Percentiles rank a stretch among this genome's conserved stretches.
phyloP scores from a whole-genome alignment of 2,113 vertebrate species.

The Myiopsitta monachus region DNA sequence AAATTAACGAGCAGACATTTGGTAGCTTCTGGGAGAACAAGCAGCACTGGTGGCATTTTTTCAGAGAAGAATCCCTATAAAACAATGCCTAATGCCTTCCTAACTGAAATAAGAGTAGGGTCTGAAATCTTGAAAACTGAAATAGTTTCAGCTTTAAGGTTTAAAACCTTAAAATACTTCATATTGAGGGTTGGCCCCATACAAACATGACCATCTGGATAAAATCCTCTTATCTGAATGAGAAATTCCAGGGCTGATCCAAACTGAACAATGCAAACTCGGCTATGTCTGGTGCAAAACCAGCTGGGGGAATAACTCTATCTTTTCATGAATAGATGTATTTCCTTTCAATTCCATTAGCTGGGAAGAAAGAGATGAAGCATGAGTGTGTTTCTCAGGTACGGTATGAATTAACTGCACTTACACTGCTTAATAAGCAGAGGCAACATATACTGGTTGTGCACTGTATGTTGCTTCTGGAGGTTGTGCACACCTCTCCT shows the following conservation, averaged over 20 bases:
- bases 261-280: not conserved
- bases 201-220: not conserved
- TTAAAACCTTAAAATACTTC: not conserved
- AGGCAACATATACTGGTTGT: not conserved
- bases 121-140: not conserved
- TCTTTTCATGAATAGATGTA: not conserved
- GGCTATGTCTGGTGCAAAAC: not conserved
- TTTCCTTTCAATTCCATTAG: not conserved
- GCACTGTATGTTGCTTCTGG: not conserved
- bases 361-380: not conserved
- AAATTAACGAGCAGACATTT: conserved; percentile 31
- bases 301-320: not conserved
- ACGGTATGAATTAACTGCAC: not conserved
- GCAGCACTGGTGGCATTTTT: not conserved
- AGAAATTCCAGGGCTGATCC: not conserved
- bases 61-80: not conserved
- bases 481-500: not conserved
- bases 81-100: not conserved
- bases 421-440: not conserved
- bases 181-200: not conserved
- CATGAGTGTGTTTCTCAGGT: fast-evolving
- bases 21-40: not conserved
- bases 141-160: not conserved
- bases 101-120: not conserved
- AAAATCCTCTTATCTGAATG: not conserved